These are phyloP conservation scores for Tribolium freemani DNA, from an alignment of 2,888 invertebrate species.

Conservation along the genomic window DNA sequence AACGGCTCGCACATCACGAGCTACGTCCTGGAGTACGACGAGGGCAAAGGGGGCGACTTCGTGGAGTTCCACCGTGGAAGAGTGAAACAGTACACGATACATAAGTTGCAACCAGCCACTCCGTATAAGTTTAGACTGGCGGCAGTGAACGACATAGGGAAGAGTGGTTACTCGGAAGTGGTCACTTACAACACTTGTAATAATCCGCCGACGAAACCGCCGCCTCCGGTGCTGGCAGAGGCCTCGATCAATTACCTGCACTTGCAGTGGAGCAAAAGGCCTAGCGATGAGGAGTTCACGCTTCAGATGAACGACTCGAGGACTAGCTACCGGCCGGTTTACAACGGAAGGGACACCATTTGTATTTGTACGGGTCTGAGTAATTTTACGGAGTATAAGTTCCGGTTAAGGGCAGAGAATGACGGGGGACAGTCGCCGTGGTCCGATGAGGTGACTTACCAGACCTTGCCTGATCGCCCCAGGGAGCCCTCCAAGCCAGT, in stretches of 20 bases:
- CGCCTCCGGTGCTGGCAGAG: slow-evolving; percentile 79
- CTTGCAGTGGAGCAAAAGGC: slow-evolving; percentile 81
- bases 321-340: slow-evolving; percentile 72
- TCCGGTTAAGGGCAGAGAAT: slow-evolving; percentile 85
- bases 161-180: slow-evolving; percentile 80
- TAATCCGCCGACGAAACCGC: slow-evolving; percentile 83
- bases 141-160: slow-evolving; percentile 86
- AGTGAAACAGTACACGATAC: slow-evolving; percentile 81
- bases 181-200: slow-evolving; percentile 82
- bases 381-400: slow-evolving; percentile 85
- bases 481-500: slow-evolving; percentile 82
- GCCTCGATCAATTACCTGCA: slow-evolving; percentile 76
- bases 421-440: slow-evolving; percentile 87
- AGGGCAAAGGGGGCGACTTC: slow-evolving; percentile 78
- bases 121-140: slow-evolving; percentile 86
- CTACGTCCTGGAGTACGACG: slow-evolving; percentile 85
- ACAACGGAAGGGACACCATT: slow-evolving; percentile 81
- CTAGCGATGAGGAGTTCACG: slow-evolving; percentile 84
- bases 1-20: slow-evolving; percentile 85
- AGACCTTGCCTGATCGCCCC: slow-evolving; percentile 85
- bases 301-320: slow-evolving; percentile 81
- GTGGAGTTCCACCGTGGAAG: slow-evolving; percentile 81
- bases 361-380: slow-evolving; percentile 78
- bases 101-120: slow-evolving; percentile 84
- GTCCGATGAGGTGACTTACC: slow-evolving; percentile 83